These are phyloP conservation scores for Ranitomeya variabilis DNA, from an alignment of 2,113 vertebrate genomes.

Conservation along the genomic window DNA sequence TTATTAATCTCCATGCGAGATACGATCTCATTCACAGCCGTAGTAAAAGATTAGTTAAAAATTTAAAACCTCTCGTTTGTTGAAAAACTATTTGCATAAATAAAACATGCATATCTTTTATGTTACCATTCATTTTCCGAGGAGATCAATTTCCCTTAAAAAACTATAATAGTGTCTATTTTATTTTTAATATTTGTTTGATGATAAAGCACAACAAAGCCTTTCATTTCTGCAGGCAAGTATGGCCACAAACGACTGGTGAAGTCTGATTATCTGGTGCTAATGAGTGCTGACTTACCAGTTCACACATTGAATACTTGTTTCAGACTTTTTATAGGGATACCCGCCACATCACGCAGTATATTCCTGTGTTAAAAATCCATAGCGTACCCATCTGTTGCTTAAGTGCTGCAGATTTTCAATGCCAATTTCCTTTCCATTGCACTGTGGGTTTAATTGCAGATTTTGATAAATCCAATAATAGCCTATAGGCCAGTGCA, in stretches of 20 bases:
- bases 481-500: no score
- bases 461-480: no score
- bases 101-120: slow-evolving; percentile 19
- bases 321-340: no score
- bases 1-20: slow-evolving; percentile 22
- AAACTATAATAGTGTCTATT: not conserved
- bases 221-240: not conserved
- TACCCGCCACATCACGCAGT: no score
- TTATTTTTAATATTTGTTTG: not conserved
- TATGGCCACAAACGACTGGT: not conserved
- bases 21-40: not conserved
- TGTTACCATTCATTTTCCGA: not conserved
- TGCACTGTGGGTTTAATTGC: no score
- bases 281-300: not conserved
- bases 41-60: slow-evolving; percentile 12
- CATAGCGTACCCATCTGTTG: no score
- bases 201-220: not conserved
- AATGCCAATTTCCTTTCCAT: no score
- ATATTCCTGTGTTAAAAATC: no score
- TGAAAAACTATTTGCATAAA: slow-evolving; percentile 23
- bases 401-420: no score
- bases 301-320: not conserved
- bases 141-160: not conserved
- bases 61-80: slow-evolving; percentile 26
- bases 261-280: not conserved